Evolutionary conservation across 2,113 vertebrate genomes (phyloP), one percentile per base, ranked within the genome.

Genomic region (Ageneiosus marmoratus): DNA sequence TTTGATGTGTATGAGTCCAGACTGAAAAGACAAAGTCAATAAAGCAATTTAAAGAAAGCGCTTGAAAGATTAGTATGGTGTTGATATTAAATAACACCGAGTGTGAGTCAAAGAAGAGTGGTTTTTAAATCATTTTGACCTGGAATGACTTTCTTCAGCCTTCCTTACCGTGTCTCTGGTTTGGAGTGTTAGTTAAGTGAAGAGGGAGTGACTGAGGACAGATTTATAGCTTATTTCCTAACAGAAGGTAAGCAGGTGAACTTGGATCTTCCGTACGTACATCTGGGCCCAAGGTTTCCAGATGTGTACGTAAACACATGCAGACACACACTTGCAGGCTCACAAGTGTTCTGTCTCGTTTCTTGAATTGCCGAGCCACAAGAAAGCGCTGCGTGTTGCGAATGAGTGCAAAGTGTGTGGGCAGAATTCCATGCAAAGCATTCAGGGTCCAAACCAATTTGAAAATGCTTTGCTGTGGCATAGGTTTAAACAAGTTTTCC

Each of bases 221-320:
- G 83, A 86, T 87, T 80, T 83, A 88, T 86, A 50, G 55, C 48
- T 75, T 27, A 63, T 55, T 86, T 56, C 83, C 51, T 70, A 74
- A 58, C 75, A 78, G 80, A 79, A 15, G 50, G 65, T 44, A 85
- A 85, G 82, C 86, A 87, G 84, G 79, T 82, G 67, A 86, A 83
- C 85, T 84, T 81, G 41, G 77, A 63, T 70, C 72, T 41, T 72
- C 27, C 18, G 20, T 83, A 73, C 24, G 27, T 32, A 79, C 78
- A 85, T 87, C 77, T 84, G 82, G 82, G 83, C 72, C 63, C 83
- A 76, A 58, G 80, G 12, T 82, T 77, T 65, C 51, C 44, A 58
- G 60, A 85, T 48, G 46, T 22, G 29, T n/a, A 74, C n/a, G 37
- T 18, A n/a, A 6, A 84, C 58, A 76, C 51, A 60, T 29, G 58